Percentiles rank a stretch among this genome's conserved stretches.
phyloP scores from a whole-genome alignment of 2,113 vertebrate species.

The Petrocephalus microphthalmus region DNA sequence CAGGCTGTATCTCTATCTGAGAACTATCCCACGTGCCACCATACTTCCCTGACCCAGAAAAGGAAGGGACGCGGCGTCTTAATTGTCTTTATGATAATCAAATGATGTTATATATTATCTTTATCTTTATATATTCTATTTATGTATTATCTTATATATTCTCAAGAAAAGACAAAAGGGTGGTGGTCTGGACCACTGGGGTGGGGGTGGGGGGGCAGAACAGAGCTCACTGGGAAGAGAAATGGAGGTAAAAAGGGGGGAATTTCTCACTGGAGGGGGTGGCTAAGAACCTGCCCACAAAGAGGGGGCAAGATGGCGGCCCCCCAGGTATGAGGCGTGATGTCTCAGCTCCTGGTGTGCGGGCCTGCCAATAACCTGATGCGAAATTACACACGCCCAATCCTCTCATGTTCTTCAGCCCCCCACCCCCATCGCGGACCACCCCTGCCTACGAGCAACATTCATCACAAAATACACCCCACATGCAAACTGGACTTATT shows the following conservation, averaged over 20 bases:
- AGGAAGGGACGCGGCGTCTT: background rate
- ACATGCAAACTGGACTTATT: background rate
- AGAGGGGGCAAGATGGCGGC: constrained; percentile 20
- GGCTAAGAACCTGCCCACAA: constrained; percentile 61
- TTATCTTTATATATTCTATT: constrained; percentile 28
- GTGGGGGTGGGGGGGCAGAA: constrained; percentile 34
- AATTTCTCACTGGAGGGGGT: constrained; percentile 61
- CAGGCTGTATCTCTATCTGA: constrained; percentile 22
- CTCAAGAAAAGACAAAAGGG: constrained; percentile 36
- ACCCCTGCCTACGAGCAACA: background rate
- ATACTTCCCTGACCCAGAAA: constrained; percentile 25
- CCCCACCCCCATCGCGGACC: background rate
- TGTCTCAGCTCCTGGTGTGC: constrained; percentile 36
- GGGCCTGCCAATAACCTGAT: background rate
- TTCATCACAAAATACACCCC: background rate
- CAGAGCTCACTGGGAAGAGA: constrained; percentile 48
- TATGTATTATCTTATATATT: constrained; percentile 21
- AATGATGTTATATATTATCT: background rate
- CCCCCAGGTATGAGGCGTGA: background rate
- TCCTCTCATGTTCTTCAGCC: constrained; percentile 63
- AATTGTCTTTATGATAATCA: constrained; percentile 19
- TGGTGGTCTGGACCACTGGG: constrained; percentile 10
- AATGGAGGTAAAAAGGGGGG: constrained; percentile 10
- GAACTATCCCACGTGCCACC: constrained; percentile 13
- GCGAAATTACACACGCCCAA: constrained; percentile 41